phyloP scores from a whole-genome alignment of 2,888 invertebrate genomes.

The Meganola albula region DNA sequence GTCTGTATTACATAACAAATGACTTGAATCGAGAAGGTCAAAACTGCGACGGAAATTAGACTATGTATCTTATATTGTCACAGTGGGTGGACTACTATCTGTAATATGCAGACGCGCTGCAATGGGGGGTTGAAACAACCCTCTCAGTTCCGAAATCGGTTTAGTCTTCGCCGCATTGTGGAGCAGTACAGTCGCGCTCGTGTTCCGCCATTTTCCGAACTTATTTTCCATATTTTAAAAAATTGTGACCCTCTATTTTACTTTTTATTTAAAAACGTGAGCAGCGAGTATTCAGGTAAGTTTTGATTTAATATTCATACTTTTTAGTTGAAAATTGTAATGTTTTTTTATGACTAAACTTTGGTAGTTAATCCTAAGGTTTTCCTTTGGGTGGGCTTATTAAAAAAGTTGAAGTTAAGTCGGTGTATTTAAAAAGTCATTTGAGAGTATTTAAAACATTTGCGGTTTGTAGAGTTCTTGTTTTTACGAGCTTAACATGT shows the following conservation, averaged over 20 bases:
- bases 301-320: constrained; percentile 38
- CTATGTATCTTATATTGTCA: constrained; percentile 36
- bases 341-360: constrained; percentile 47
- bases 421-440: constrained; percentile 46
- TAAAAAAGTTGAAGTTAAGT: constrained; percentile 59
- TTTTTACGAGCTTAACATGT: constrained; percentile 15
- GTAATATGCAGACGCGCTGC: constrained; percentile 40
- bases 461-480: constrained; percentile 16
- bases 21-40: constrained; percentile 45
- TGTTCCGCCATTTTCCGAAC: constrained; percentile 26
- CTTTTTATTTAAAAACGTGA: constrained; percentile 27
- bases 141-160: constrained; percentile 19
- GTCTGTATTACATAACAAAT: constrained; percentile 36
- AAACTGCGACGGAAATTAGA: constrained; percentile 45
- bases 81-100: constrained; percentile 25
- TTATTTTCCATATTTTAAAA: constrained; percentile 35
- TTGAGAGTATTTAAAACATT: constrained; percentile 36
- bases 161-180: constrained; percentile 43
- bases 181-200: constrained; percentile 27
- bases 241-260: constrained; percentile 34
- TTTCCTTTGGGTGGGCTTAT: constrained; percentile 44
- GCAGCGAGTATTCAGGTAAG: constrained; percentile 33
- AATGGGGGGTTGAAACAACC: constrained; percentile 40
- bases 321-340: constrained; percentile 38
- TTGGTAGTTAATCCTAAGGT: constrained; percentile 47